phyloP scores from a whole-genome alignment of 1,140 invertebrate genomes.

The Pachypsylla venusta region DNA sequence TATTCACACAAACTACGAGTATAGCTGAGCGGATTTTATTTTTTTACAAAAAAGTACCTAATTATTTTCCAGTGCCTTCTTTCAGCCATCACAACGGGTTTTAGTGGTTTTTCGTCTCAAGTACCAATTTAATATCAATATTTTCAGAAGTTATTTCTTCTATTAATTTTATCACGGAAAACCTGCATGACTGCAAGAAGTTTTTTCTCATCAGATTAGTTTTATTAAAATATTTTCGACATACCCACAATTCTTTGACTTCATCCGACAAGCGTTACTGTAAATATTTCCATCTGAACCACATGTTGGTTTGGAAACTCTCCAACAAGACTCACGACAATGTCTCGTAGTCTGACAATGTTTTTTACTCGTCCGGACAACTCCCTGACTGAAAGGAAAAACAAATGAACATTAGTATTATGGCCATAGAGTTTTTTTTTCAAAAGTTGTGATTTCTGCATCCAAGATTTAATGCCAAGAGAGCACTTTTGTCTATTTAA shows the following conservation, averaged over 20 bases:
- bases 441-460: background rate
- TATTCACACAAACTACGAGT: too few species aligned
- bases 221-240: conserved; percentile 20
- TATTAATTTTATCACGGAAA: too few species aligned
- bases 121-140: too few species aligned
- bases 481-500: background rate
- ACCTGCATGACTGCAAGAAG: too few species aligned
- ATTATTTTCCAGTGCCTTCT: too few species aligned
- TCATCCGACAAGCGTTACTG: conserved; percentile 83
- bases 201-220: too few species aligned
- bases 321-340: conserved; percentile 77
- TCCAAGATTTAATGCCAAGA: background rate
- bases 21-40: too few species aligned
- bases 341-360: conserved; percentile 82
- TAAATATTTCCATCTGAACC: conserved; percentile 83
- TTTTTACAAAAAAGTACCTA: too few species aligned
- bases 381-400: conserved; percentile 31
- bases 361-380: conserved; percentile 64
- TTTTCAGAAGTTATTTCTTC: too few species aligned
- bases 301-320: conserved; percentile 75
- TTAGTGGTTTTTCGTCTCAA: too few species aligned
- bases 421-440: background rate
- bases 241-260: conserved; percentile 79
- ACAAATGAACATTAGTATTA: too few species aligned
- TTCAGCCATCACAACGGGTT: too few species aligned